These are phyloP conservation scores for Phaedon cochleariae DNA, from an alignment of 2,888 invertebrate species.

Conservation along the genomic window DNA sequence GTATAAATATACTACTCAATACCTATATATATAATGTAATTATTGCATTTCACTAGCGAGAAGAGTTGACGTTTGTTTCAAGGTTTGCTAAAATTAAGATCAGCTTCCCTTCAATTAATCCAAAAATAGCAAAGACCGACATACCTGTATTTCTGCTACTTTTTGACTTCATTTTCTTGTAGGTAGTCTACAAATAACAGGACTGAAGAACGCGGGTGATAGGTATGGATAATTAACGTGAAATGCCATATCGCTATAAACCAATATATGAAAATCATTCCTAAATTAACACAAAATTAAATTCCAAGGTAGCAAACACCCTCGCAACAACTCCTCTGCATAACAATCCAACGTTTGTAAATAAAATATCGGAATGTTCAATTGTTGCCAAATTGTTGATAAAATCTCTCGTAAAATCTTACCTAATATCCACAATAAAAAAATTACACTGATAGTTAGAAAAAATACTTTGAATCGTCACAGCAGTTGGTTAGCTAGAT, in stretches of 20 bases:
- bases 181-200: background rate
- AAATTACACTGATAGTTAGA: background rate
- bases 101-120: background rate
- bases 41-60: background rate
- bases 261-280: constrained; percentile 11
- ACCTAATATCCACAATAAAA: background rate
- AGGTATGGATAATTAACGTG: background rate
- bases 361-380: background rate
- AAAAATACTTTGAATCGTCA: constrained; percentile 2
- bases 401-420: background rate
- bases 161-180: background rate
- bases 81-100: background rate
- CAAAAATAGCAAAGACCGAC: background rate
- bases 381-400: background rate
- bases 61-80: background rate
- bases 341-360: constrained; percentile 10
- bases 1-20: too few relatives aligned
- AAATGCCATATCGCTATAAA: background rate
- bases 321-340: constrained; percentile 34
- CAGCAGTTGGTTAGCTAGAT: too few relatives aligned
- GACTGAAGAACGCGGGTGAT: background rate
- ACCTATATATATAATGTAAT: background rate
- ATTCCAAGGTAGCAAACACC: constrained; percentile 35
- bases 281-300: constrained; percentile 26
- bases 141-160: background rate